These are phyloP conservation scores for Stratiomys singularior DNA, from an alignment of 2,888 invertebrate species.

Conservation along the genomic window DNA sequence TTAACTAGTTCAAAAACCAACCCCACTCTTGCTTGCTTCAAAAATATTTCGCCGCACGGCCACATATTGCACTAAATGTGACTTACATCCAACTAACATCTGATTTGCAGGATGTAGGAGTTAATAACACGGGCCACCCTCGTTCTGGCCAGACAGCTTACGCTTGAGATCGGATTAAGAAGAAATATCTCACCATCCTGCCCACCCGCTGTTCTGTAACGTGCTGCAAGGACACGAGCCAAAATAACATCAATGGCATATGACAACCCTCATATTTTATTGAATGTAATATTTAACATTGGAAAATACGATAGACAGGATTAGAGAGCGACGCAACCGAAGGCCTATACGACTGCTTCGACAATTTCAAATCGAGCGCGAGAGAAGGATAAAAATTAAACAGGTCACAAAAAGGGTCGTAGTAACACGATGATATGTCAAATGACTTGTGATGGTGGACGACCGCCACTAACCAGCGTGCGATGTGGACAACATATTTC, in stretches of 20 bases:
- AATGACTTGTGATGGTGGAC: slow-evolving; percentile 35
- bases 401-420: slow-evolving; percentile 36
- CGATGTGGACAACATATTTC: slow-evolving; percentile 43
- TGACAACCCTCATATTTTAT: slow-evolving; percentile 53
- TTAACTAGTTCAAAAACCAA: too few relatives aligned
- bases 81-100: not conserved
- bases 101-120: not conserved
- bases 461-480: slow-evolving; percentile 36
- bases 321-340: slow-evolving; percentile 33
- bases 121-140: not conserved
- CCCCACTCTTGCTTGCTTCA: too few relatives aligned
- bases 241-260: slow-evolving; percentile 49
- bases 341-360: not conserved
- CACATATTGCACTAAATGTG: too few relatives aligned
- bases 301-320: slow-evolving; percentile 47
- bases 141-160: not conserved
- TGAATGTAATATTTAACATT: slow-evolving; percentile 46
- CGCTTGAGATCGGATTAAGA: slow-evolving; percentile 44
- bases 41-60: too few relatives aligned
- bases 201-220: slow-evolving; percentile 41
- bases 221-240: slow-evolving; percentile 39
- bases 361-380: not conserved
- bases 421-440: slow-evolving; percentile 30
- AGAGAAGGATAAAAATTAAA: slow-evolving; percentile 18
- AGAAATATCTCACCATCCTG: slow-evolving; percentile 31